These are phyloP conservation scores for Puma concolor DNA, from an alignment of 2,113 vertebrate species.

Conservation along the genomic window DNA sequence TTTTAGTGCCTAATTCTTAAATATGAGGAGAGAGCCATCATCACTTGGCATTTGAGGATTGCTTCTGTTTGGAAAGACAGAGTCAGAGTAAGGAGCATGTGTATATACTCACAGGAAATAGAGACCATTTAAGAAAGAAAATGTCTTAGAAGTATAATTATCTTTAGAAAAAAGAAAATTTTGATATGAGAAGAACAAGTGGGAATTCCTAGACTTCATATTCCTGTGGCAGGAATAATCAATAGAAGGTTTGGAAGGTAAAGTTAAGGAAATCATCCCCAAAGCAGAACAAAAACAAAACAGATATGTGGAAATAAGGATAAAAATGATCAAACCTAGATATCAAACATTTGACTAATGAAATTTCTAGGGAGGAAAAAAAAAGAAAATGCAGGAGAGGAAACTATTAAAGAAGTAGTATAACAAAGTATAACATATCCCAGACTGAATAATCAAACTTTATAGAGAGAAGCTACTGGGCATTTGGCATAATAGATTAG, in stretches of 20 bases:
- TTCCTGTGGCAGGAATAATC: neutral
- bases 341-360: neutral
- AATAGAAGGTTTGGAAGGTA: neutral
- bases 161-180: neutral
- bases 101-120: neutral
- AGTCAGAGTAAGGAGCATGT: neutral
- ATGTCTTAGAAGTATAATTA: neutral
- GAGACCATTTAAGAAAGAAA: neutral
- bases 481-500: neutral
- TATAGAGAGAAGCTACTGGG: neutral
- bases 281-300: neutral
- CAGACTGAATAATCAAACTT: neutral
- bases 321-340: neutral
- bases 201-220: constrained; percentile 6
- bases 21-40: neutral
- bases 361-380: constrained; percentile 9
- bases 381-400: constrained; percentile 24
- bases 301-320: neutral
- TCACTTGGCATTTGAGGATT: neutral
- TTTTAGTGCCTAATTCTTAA: neutral
- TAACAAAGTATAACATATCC: neutral
- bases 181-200: neutral
- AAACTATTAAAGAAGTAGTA: neutral
- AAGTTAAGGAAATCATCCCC: neutral
- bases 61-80: neutral